Evolutionary conservation across 2,113 vertebrate genomes (phyloP).

Genomic region (Eurystomus gularis): DNA sequence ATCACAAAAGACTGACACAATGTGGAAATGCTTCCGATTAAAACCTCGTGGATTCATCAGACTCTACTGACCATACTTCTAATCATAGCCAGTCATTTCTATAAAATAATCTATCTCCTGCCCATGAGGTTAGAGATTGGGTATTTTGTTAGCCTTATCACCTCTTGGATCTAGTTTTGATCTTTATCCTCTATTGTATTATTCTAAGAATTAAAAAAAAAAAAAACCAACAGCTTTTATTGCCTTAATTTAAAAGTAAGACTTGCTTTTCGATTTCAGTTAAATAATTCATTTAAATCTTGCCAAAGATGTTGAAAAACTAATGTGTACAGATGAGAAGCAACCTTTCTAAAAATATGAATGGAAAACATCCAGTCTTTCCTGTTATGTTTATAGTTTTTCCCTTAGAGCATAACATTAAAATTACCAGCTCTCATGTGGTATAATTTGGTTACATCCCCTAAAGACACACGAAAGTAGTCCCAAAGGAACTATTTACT

Average conservation of each 20-base stretch:
- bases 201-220: neutral
- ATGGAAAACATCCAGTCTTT: slow-evolving; percentile 62
- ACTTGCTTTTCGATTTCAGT: slow-evolving; percentile 26
- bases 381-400: slow-evolving; percentile 60
- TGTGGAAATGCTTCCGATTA: neutral
- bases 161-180: neutral
- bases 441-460: slow-evolving; percentile 54
- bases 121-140: neutral
- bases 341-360: slow-evolving; percentile 57
- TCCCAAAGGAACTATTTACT: slow-evolving; percentile 15
- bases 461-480: slow-evolving; percentile 53
- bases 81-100: neutral
- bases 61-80: neutral
- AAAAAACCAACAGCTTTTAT: slow-evolving; percentile 9
- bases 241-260: slow-evolving; percentile 39
- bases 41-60: neutral
- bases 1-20: neutral
- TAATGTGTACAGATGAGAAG: slow-evolving; percentile 40
- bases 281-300: slow-evolving; percentile 46
- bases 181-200: neutral
- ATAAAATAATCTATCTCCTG: neutral
- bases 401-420: slow-evolving; percentile 18
- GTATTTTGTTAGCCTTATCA: neutral
- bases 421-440: slow-evolving; percentile 55
- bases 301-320: slow-evolving; percentile 32